Evolutionary conservation across 2,113 vertebrate genomes (phyloP).

Genomic region (Gasterosteus aculeatus): DNA sequence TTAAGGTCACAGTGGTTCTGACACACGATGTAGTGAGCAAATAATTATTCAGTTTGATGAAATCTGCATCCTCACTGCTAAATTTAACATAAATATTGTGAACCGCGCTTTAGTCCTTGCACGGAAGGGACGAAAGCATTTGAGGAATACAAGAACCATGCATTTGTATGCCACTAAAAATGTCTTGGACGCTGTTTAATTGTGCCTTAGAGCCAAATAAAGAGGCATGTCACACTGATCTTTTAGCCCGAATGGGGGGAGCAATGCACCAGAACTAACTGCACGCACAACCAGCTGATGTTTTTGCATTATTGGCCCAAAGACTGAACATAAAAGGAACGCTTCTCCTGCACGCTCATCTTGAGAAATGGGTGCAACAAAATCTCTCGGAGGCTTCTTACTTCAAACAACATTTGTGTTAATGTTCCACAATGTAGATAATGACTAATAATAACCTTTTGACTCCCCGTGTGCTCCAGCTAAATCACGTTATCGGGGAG

Average conservation of each 20-base stretch:
- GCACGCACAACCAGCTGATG: constrained; percentile 15
- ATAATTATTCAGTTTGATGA: neutral
- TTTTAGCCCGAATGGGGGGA: neutral
- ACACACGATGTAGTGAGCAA: neutral
- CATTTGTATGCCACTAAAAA: neutral
- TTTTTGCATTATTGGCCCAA: constrained; percentile 24
- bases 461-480: neutral
- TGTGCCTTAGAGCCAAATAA: neutral
- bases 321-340: neutral
- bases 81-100: neutral
- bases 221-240: neutral
- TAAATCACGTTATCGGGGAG: neutral
- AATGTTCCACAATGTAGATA: neutral
- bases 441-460: neutral
- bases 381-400: neutral
- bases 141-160: neutral
- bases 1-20: neutral
- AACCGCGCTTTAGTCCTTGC: neutral
- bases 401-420: neutral
- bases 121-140: neutral
- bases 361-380: neutral
- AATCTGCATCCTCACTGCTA: neutral
- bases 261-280: constrained; percentile 24
- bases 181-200: neutral
- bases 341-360: neutral